Percentiles rank a stretch among this genome's conserved stretches.
Conservation (phyloP, 2,888 invertebrate species). For the Spialia ferax region DNA sequence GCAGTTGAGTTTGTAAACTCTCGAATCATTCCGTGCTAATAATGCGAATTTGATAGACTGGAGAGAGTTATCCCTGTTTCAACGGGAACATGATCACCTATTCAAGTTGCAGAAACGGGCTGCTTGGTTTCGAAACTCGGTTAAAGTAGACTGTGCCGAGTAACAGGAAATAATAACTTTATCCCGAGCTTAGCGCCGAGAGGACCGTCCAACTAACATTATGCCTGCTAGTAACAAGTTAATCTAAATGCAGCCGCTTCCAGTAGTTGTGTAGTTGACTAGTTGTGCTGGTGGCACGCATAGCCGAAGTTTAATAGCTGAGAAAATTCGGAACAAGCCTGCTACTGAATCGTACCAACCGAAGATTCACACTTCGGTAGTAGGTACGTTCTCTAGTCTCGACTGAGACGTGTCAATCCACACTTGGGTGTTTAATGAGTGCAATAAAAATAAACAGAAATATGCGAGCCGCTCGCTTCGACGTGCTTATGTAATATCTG, state of each 20-base stretch:
- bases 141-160: constrained; percentile 77
- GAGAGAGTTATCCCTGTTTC: constrained; percentile 73
- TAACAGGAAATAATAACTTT: constrained; percentile 86
- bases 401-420: constrained; percentile 34
- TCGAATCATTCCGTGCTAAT: constrained; percentile 60
- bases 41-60: constrained; percentile 69
- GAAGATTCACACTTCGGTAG: constrained; percentile 44
- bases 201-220: constrained; percentile 83
- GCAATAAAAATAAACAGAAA: constrained; percentile 33
- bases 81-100: constrained; percentile 79
- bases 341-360: constrained; percentile 61
- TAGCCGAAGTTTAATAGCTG: constrained; percentile 77
- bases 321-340: constrained; percentile 72
- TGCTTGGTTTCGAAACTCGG: constrained; percentile 79
- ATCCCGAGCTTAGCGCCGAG: constrained; percentile 77
- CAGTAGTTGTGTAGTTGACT: constrained; percentile 66
- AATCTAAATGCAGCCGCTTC: constrained; percentile 84
- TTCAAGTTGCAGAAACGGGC: constrained; percentile 80
- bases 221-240: constrained; percentile 85
- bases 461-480: constrained; percentile 9
- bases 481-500: constrained; percentile 29
- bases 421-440: constrained; percentile 23
- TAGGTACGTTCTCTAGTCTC: constrained; percentile 41
- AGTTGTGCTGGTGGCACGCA: constrained; percentile 64
- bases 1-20: constrained; percentile 49